These are phyloP conservation scores for Tenthredo notha DNA, from an alignment of 2,888 invertebrate genomes.

Conservation along the genomic window DNA sequence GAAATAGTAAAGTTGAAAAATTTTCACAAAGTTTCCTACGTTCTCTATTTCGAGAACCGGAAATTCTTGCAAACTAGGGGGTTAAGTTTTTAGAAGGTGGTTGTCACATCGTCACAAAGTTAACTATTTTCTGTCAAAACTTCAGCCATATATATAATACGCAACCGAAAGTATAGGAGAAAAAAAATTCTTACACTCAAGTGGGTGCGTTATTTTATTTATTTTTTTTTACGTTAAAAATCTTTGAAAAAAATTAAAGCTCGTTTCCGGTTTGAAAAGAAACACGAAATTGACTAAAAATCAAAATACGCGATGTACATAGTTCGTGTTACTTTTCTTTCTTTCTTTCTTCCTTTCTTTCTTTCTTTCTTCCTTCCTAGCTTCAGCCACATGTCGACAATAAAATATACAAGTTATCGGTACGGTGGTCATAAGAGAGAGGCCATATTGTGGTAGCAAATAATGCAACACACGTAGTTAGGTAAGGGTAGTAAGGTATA, in stretches of 20 bases:
- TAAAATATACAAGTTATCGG: constrained; percentile 49
- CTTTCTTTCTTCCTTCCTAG: neutral
- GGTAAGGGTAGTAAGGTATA: constrained; percentile 29
- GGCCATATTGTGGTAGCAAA: constrained; percentile 41
- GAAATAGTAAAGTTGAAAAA: neutral
- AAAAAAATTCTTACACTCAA: neutral
- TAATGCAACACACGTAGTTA: constrained; percentile 42
- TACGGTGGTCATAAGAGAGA: neutral
- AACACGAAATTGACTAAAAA: no score
- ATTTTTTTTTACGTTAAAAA: no score
- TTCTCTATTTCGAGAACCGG: neutral
- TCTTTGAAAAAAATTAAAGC: no score
- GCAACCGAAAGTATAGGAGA: neutral
- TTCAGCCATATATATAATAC: neutral
- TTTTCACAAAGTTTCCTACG: neutral
- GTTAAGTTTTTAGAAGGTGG: neutral
- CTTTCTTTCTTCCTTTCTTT: neutral
- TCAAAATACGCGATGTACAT: neutral
- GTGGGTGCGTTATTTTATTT: no score
- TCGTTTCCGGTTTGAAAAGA: no score
- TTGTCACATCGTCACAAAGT: constrained; percentile 19
- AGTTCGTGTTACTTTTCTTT: neutral
- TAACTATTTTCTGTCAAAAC: neutral
- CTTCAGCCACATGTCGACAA: constrained; percentile 21
- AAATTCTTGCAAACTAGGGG: neutral